Evolutionary conservation across 2,797 vertebrate genomes (phyloP), one percentile per base, ranked within the genome.

Genomic region (Cirrhinus mrigala): DNA sequence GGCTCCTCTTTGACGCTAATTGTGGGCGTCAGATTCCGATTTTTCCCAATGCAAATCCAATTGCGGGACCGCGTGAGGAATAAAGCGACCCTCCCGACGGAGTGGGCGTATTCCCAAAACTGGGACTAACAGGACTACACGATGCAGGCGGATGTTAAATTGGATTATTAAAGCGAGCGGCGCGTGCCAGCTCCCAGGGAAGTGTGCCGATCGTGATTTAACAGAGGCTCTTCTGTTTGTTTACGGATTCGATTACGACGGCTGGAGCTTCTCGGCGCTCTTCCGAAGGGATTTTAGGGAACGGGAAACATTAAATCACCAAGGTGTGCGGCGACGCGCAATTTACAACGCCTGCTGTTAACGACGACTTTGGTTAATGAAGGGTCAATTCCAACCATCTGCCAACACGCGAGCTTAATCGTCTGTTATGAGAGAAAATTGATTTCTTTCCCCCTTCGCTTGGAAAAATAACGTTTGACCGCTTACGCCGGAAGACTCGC

Each of bases 1-100:
- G 88, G 86, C 88, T 87, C n/a, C 81, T 54, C 70, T 91, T 91
- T 93, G 92, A 94, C 58, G 66, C 80, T 94, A 94, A 95, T 93
- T 92, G 92, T 86, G 91, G 78, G 85, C 85, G 94, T 94, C 94
- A 92, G 90, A 91, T 92, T 87, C 91, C 91, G 92, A 93, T 92
- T 95, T 94, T 94, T 92, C 94, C 90, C 94, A 92, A 94, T 94
- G 94, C 93, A 95, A 95, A 96, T 95, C 93, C 91, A 92, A 94
- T 95, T 88, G 90, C 18, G 18, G 90, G 92, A 91, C 89, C 83
- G 89, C 90, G 88, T 87, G 89, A 79, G 90, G 91, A 90, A 95
- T 94, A 93, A 93, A 93, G 91, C 95, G 94, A 94, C 94, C 94
- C 91, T 95, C 94, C 94, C 93, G 93, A 94, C 93, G 74, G 89